Evolutionary conservation across 2,797 vertebrate genomes (phyloP), one percentile per base, ranked within the genome.

Genomic region (Apodemus agrarius): DNA sequence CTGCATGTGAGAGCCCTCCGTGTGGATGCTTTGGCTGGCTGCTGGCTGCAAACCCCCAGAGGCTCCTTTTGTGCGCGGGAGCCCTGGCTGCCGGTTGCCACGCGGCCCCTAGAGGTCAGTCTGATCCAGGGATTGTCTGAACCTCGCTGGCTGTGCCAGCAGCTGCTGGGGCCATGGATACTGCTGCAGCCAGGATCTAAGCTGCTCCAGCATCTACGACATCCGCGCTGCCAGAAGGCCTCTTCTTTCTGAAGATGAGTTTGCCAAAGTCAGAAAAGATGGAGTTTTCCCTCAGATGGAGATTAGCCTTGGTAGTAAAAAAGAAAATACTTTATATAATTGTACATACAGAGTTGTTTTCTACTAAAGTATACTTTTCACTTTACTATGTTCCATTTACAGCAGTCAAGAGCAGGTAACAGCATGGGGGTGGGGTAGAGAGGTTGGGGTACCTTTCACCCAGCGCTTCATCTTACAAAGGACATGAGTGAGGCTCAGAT

Each of bases 31-130:
- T 52, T 79, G 52, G n/a, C 61, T 19, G 34, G 63, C 57, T 67
- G 90, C 93, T 37, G 81, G 89, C 6, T 90, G 89, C 67, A 92
- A 76, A 0, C 92, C 59, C 63, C 11, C 16, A 1, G 88, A 3
- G 37, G 0, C 54, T 43, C 3, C 82, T 92, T 95, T 92, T 95
- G 67, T 34, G 37, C 37, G 8, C 13, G 0, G 49, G 0, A 75
- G 54, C 81, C 12, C 61, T 16, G 84, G 43, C 89, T 98, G 98
- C 98, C 95, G 90, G 11, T 79, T 74, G 69, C 46, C 1, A 9
- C 4, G 3, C 96, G 46, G 88, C 98, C 98, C 96, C 98, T 98
- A 99, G 98, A 97, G 98, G 98, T 98, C 98, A 98, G 98, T 98
- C 93, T 96, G 93, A 97, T 26, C 94, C 98, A 95, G 98, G 96